Percentiles rank a stretch among this genome's conserved stretches.
These are phyloP conservation scores for Pyrgilauda ruficollis DNA, from an alignment of 2,113 vertebrate genomes.

Conservation along the genomic window DNA sequence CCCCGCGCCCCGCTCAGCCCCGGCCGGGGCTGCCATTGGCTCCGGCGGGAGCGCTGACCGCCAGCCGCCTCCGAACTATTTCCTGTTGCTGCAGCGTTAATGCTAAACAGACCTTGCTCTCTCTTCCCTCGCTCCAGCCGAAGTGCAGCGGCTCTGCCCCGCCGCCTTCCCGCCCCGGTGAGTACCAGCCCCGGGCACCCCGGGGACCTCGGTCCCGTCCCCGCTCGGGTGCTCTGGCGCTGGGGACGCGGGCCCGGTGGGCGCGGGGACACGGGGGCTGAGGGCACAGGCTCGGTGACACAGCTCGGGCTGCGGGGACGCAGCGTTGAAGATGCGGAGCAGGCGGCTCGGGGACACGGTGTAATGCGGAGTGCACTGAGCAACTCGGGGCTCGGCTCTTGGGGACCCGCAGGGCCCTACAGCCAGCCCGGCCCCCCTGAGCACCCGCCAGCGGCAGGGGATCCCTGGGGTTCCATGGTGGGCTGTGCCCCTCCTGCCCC, in stretches of 20 bases:
- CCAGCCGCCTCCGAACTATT: constrained; percentile 66
- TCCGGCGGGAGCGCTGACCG: constrained; percentile 17
- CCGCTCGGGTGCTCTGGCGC: fast-evolving
- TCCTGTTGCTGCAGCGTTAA: constrained; percentile 76
- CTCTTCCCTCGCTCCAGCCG: not conserved
- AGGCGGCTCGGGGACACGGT: not conserved
- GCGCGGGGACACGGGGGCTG: not conserved
- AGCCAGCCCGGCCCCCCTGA: not conserved
- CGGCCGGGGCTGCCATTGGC: constrained; percentile 44
- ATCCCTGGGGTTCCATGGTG: not conserved
- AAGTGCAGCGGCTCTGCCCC: not conserved
- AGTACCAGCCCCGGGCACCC: not conserved
- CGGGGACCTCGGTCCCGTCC: not conserved
- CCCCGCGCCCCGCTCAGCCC: not conserved
- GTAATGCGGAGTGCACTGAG: not conserved
- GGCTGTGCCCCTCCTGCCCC: not conserved
- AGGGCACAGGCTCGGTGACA: not conserved
- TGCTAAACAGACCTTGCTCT: constrained; percentile 73
- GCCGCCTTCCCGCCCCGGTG: not conserved
- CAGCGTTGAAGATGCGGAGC: not conserved
- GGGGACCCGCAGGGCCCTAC: not conserved
- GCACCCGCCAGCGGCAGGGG: fast-evolving
- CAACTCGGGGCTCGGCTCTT: not conserved
- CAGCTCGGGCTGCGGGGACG: not conserved
- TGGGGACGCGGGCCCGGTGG: not conserved